These are phyloP conservation scores for Coranthus polyacanthus DNA, from an alignment of 2,797 vertebrate species.

Conservation along the genomic window DNA sequence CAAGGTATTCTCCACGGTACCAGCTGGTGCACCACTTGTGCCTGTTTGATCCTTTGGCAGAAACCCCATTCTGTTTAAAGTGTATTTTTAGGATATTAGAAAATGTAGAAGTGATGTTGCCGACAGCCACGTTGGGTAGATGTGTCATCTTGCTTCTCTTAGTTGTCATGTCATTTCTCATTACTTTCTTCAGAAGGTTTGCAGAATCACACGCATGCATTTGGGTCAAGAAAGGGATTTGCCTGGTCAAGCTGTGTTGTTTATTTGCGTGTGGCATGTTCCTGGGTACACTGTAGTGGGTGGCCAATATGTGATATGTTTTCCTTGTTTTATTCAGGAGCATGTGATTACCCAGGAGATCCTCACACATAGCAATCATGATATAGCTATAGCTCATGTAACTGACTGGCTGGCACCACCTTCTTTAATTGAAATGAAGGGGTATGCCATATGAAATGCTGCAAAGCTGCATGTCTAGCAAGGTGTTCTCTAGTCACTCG, in stretches of 20 bases:
- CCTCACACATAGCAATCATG: neutral
- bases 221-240: constrained; percentile 44
- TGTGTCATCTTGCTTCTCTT: constrained; percentile 61
- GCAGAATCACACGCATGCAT: constrained; percentile 22
- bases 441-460: constrained; percentile 10
- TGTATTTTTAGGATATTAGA: constrained; percentile 77
- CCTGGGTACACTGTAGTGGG: constrained; percentile 35
- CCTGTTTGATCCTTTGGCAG: constrained; percentile 81
- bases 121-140: constrained; percentile 56
- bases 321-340: constrained; percentile 3
- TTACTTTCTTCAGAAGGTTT: constrained; percentile 51
- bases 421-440: constrained; percentile 22
- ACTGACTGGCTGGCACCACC: constrained; percentile 10
- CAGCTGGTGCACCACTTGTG: constrained; percentile 80
- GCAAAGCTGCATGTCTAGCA: constrained; percentile 21
- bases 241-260: constrained; percentile 54
- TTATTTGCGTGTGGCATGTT: constrained; percentile 32
- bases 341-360: constrained; percentile 18
- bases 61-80: constrained; percentile 64
- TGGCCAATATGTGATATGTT: constrained; percentile 29
- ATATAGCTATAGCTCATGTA: constrained; percentile 5
- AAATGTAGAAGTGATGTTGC: constrained; percentile 58
- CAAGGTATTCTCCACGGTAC: constrained; percentile 75
- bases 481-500: constrained; percentile 9
- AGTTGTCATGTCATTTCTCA: constrained; percentile 55